Evolutionary conservation across 2,113 vertebrate species (phyloP).

Genomic region (Enhydra lutris): DNA sequence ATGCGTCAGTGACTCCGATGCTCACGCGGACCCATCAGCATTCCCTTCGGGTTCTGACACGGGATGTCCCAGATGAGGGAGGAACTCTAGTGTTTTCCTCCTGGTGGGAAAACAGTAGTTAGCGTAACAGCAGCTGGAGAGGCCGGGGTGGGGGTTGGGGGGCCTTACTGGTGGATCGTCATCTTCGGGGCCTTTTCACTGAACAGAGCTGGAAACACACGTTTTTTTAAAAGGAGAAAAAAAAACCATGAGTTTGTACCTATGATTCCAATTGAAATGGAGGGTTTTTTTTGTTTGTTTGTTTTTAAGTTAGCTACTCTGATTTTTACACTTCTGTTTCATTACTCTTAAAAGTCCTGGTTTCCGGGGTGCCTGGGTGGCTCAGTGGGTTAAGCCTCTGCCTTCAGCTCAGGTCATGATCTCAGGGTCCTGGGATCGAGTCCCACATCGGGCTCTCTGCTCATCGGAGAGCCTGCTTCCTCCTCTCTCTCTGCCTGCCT

Average conservation of each 20-base stretch:
- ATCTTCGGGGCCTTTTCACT: neutral
- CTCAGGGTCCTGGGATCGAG: too few relatives aligned
- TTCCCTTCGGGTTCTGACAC: neutral
- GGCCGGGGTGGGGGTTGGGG: neutral
- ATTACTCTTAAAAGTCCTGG: neutral
- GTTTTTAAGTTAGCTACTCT: neutral
- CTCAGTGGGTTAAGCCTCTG: too few relatives aligned
- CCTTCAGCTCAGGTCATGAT: too few relatives aligned
- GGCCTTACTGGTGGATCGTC: neutral
- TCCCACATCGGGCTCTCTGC: too few relatives aligned
- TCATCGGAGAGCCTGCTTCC: too few relatives aligned
- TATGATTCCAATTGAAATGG: neutral
- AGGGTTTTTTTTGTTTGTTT: neutral
- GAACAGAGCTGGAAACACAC: neutral
- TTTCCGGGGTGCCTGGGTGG: too few relatives aligned
- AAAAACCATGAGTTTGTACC: neutral
- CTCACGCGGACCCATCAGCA: neutral
- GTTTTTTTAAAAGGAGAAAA: neutral
- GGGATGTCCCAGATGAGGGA: neutral
- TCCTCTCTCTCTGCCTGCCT: too few relatives aligned
- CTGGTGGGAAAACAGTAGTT: neutral
- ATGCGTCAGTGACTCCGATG: neutral
- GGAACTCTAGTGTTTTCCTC: neutral
- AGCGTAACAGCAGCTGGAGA: neutral
- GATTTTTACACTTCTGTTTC: neutral